Evolutionary conservation across 2,797 vertebrate genomes (phyloP), one percentile per base, ranked within the genome.

Genomic region (Muscicapa striata): DNA sequence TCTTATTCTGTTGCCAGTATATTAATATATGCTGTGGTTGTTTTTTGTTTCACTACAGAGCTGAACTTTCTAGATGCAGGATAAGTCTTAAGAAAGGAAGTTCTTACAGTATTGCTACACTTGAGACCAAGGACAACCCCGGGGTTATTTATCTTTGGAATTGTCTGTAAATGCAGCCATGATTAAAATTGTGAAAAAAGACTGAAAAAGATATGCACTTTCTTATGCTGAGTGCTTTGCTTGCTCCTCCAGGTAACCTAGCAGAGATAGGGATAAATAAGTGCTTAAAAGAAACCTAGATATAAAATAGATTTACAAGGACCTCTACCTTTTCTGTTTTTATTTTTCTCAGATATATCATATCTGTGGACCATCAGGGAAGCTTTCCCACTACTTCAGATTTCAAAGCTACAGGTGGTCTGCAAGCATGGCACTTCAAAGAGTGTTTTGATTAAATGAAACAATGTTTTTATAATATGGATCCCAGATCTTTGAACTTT

Each of bases 371-470:
- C 79, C 69, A 63, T 92, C 90, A 95, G 81, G 54, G 58, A 97
- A 97, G 95, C 87, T 96, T 97, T 97, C 74, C 72, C 49, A 77
- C 87, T 96, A 98, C 98, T 98, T 98, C 97, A 98, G 92, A 97
- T 98, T 98, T 99, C 98, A 99, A 99, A 99, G 98, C 98, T 96
- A 98, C 98, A 98, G 98, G 98, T 98, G 98, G 97, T 96, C 96
- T 93, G 92, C 97, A 97, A 98, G 98, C 92, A 95, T 96, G 82
- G 57, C 93, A 98, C 98, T 99, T 99, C 99, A 99, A 99, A 99
- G 98, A 93, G 85, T 91, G 88, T 96, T 95, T 94, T 96, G 97
- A 97, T 98, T 97, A 97, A 98, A 98, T 95, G 93, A 98, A 98
- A 98, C 97, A 94, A 96, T 97, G 97, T 98, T 98, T 98, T 95